phyloP scores from a whole-genome alignment of 2,888 invertebrate species.

The Drosophila kokeensis region DNA sequence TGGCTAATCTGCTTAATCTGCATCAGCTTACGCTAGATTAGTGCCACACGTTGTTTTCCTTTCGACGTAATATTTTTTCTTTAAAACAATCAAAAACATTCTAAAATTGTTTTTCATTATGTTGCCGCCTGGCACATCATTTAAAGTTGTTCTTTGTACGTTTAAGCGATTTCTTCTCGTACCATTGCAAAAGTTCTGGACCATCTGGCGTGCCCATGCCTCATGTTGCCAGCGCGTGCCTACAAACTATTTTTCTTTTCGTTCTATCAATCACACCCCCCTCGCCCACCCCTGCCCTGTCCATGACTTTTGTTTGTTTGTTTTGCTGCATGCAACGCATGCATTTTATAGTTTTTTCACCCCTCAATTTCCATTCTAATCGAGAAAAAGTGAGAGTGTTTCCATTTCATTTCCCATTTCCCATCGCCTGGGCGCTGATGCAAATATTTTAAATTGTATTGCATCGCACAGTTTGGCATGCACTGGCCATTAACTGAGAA shows the following conservation, averaged over 20 bases:
- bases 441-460: conserved; percentile 35
- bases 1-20: too few species aligned
- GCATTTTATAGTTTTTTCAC: conserved; percentile 68
- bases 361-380: conserved; percentile 4
- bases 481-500: conserved; percentile 10
- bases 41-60: neutral
- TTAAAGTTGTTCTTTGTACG: conserved; percentile 48
- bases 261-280: neutral
- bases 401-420: conserved; percentile 27
- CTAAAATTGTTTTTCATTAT: neutral
- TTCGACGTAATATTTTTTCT: neutral
- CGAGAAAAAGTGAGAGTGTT: conserved; percentile 43
- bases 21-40: neutral
- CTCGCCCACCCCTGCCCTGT: neutral
- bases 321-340: conserved; percentile 64
- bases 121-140: conserved; percentile 47
- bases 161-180: conserved; percentile 22
- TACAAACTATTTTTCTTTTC: conserved; percentile 38
- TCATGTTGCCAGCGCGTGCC: conserved; percentile 52
- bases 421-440: conserved; percentile 42
- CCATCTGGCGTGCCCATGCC: conserved; percentile 58
- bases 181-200: conserved; percentile 45
- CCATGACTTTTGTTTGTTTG: conserved; percentile 38
- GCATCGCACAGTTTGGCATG: conserved; percentile 13
- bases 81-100: conserved; percentile 1